These are phyloP conservation scores for Sorex fumeus DNA, from an alignment of 2,113 vertebrate genomes.

Conservation along the genomic window DNA sequence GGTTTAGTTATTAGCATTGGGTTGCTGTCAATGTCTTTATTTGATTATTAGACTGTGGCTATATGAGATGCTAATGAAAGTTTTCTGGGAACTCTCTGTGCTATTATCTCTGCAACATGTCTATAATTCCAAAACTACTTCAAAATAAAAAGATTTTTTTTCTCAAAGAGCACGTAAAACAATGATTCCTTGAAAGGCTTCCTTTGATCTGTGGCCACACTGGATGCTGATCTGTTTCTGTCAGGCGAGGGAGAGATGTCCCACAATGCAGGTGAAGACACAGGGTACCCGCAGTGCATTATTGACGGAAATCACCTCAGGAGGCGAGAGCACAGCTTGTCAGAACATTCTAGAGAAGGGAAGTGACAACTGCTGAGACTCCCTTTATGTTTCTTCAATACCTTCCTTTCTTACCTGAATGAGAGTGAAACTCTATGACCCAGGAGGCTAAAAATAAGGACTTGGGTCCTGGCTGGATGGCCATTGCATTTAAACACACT, in stretches of 20 bases:
- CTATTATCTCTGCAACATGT: background rate
- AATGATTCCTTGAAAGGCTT: background rate
- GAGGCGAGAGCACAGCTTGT: conserved; percentile 21
- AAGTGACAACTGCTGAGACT: conserved; percentile 41
- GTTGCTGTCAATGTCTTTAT: background rate
- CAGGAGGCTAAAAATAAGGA: conserved; percentile 51
- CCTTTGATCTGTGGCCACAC: background rate
- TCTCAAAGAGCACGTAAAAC: conserved; percentile 11
- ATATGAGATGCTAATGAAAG: background rate
- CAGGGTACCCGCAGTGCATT: background rate
- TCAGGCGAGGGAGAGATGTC: conserved; percentile 14
- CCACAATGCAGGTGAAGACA: background rate
- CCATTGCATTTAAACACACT: conserved; percentile 24
- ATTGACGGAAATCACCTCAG: background rate
- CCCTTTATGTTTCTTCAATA: conserved; percentile 53
- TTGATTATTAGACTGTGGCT: background rate
- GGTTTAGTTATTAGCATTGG: background rate
- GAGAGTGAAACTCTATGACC: conserved; percentile 6
- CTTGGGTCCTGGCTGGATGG: background rate
- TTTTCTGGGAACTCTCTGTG: background rate
- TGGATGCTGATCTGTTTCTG: conserved; percentile 13
- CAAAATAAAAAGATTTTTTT: background rate
- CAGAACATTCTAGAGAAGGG: background rate
- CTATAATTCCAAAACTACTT: conserved; percentile 24
- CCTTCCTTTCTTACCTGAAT: conserved; percentile 38